Percentiles rank a stretch among this genome's conserved stretches.
Evolutionary conservation across 2,113 vertebrate genomes (phyloP).

Genomic region (Embiotoca jacksoni): DNA sequence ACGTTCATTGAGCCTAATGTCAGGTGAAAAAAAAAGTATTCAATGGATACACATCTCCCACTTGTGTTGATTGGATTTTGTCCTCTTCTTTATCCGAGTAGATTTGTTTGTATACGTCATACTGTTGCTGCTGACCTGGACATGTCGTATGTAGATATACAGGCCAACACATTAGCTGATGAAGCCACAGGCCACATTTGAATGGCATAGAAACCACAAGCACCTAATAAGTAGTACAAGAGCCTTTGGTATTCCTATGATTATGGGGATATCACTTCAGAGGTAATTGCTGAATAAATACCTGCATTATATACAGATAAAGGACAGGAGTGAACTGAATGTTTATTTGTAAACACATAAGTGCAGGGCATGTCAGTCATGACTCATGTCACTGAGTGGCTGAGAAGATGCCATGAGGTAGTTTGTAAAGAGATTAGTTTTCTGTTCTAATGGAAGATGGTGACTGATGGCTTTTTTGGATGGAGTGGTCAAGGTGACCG

Average conservation of each 20-base stretch:
- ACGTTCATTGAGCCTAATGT: not conserved
- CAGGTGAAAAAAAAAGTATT: not conserved
- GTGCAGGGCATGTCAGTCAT: not conserved
- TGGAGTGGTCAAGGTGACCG: not conserved
- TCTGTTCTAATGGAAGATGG: not conserved
- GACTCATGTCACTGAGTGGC: not conserved
- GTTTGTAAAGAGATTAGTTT: not conserved
- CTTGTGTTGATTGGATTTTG: not conserved
- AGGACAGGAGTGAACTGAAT: not conserved
- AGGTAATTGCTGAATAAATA: not conserved
- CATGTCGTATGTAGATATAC: not conserved
- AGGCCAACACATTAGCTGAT: not conserved
- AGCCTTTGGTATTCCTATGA: not conserved
- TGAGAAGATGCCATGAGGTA: not conserved
- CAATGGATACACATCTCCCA: not conserved
- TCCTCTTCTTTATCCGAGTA: not conserved
- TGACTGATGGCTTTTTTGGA: not conserved
- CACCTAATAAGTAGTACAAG: not conserved
- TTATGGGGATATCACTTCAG: not conserved
- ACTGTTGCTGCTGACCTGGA: not conserved
- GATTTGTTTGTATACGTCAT: not conserved
- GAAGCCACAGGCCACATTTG: not conserved
- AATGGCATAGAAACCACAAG: not conserved
- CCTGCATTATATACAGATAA: not conserved
- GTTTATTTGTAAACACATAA: not conserved